phyloP scores from a whole-genome alignment of 2,797 vertebrate species.

The Enteromius argenteus region DNA sequence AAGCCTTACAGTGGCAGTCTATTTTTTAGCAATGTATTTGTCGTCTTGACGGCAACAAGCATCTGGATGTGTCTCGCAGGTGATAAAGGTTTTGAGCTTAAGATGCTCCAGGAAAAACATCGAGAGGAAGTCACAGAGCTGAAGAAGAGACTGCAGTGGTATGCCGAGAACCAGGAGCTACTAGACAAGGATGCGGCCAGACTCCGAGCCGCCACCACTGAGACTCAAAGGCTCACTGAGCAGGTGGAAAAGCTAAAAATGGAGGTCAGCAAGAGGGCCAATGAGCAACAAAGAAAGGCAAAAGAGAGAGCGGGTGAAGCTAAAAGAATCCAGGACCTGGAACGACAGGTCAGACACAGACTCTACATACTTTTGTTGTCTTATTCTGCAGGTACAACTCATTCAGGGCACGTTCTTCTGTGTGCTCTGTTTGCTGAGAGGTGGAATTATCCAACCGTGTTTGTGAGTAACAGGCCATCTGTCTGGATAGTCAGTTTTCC shows the following conservation, averaged over 20 bases:
- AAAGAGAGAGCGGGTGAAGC: conserved; percentile 82
- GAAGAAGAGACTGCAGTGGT: conserved; percentile 89
- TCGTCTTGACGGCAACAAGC: not conserved
- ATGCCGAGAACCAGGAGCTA: conserved; percentile 91
- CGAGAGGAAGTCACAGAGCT: conserved; percentile 83
- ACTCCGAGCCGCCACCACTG: conserved; percentile 84
- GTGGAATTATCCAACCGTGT: conserved; percentile 21
- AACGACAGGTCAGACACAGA: conserved; percentile 81
- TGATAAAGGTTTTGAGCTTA: conserved; percentile 83
- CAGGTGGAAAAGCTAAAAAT: conserved; percentile 80
- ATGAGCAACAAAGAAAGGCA: conserved; percentile 79
- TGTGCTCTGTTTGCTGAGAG: not conserved
- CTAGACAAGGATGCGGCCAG: conserved; percentile 85
- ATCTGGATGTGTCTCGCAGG: conserved; percentile 68
- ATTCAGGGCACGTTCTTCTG: conserved; percentile 21
- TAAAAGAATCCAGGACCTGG: conserved; percentile 88
- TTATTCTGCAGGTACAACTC: conserved; percentile 2
- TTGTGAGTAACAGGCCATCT: conserved; percentile 23
- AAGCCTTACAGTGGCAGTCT: not conserved
- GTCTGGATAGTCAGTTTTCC: conserved; percentile 1
- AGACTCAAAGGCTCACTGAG: conserved; percentile 83
- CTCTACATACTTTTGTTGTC: not conserved
- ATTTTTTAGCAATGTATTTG: not conserved
- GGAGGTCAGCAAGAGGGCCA: conserved; percentile 77
- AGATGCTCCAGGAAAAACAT: conserved; percentile 82